These are phyloP conservation scores for Lasiurus cinereus DNA, from an alignment of 2,113 vertebrate species.

Conservation along the genomic window DNA sequence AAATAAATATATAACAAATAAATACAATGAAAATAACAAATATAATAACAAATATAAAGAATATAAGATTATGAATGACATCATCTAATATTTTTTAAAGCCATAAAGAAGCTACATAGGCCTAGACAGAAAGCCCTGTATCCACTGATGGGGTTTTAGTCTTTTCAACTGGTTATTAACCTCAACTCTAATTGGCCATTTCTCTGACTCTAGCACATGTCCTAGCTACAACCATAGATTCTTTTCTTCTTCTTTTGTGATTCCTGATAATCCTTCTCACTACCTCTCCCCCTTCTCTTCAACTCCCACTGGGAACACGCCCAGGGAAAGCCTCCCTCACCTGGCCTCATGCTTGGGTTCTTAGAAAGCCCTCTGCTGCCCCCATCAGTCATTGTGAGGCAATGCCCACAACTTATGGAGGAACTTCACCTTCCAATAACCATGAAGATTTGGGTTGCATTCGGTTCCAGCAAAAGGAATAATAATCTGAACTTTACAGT, in stretches of 20 bases:
- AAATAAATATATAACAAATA: constrained; percentile 8
- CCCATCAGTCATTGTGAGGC: background rate
- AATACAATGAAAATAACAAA: constrained; percentile 19
- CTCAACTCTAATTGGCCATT: background rate
- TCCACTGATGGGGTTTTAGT: background rate
- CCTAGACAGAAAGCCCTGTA: background rate
- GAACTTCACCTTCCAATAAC: background rate
- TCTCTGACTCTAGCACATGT: background rate
- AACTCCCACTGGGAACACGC: background rate
- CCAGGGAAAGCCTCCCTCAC: background rate
- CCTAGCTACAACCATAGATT: background rate
- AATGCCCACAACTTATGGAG: background rate
- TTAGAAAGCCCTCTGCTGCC: constrained; percentile 62
- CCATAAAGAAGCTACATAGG: background rate
- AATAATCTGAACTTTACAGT: background rate
- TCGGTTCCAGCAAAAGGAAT: constrained; percentile 18
- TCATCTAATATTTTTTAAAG: background rate
- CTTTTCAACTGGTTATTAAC: background rate
- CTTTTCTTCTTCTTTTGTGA: background rate
- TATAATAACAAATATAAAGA: background rate
- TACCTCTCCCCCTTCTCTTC: background rate
- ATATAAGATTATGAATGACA: background rate
- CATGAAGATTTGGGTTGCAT: background rate
- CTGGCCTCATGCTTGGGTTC: background rate
- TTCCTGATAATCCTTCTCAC: too few species aligned